A percentile compares a stretch with the other conserved stretches of the same genome.
Evolutionary conservation across 2,888 invertebrate genomes (phyloP).

Genomic region (Archips crataeganus): DNA sequence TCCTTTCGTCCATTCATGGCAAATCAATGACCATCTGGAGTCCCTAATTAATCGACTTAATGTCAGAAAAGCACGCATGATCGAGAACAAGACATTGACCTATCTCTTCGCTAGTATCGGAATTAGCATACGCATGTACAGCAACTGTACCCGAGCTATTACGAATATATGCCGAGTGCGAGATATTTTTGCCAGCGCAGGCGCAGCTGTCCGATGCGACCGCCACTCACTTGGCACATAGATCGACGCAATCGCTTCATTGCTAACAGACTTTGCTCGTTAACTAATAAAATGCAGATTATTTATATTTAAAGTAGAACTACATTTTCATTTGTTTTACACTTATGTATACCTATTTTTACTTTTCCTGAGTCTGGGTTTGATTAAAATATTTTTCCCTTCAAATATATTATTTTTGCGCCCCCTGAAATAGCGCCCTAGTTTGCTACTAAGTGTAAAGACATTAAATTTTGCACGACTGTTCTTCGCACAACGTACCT

Average conservation of each 20-base stretch:
- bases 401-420: too few species aligned
- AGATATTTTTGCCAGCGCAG: constrained; percentile 69
- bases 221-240: constrained; percentile 65
- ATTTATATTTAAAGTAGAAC: neutral
- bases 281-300: constrained; percentile 14
- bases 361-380: neutral
- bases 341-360: too few species aligned
- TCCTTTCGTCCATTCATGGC: too few species aligned
- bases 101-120: constrained; percentile 65
- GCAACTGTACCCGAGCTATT: constrained; percentile 50
- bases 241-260: constrained; percentile 51
- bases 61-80: constrained; percentile 45
- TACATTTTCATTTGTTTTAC: neutral
- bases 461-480: too few species aligned
- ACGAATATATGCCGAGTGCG: constrained; percentile 67
- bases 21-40: too few species aligned
- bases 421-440: too few species aligned
- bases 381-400: neutral
- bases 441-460: too few species aligned
- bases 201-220: constrained; percentile 72
- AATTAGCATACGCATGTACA: constrained; percentile 51
- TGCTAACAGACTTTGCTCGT: constrained; percentile 9
- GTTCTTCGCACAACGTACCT: too few species aligned
- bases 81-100: constrained; percentile 81
- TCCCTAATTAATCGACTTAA: neutral